Base-by-base conservation (phyloP, 2,888 invertebrate genomes). In the Mythimna albipuncta region DNA sequence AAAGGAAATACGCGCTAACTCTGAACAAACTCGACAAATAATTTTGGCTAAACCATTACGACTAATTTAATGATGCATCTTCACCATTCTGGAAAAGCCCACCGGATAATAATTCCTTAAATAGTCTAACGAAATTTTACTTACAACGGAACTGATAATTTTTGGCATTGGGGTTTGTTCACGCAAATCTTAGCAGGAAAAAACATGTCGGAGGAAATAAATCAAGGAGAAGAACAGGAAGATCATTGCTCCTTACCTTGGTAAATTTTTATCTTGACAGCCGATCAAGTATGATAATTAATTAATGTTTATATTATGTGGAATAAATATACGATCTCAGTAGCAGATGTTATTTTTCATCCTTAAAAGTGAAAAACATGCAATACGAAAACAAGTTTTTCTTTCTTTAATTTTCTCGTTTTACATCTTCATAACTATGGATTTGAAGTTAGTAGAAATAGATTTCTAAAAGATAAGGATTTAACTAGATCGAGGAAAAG, bases 171-270 rank as follows among this genome's bases (percentile, higher is more conserved):
- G 52, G 55, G 47, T 41, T 63, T 77, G 44, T 64, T 32, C 21
- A n/a, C 47, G 47, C 32, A 65, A 52, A 52, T 58, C 21, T 44
- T 57, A 16, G 21, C 52, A 65, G 58, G 63, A 21, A 65, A 81
- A 72, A 58, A 50, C 47, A 19, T 19, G n/a, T 52, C 47, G 9
- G 10, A 69, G 41, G 54, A 72, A 58, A 65, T 63, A 44, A 64
- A 74, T 78, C 62, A 73, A 65, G 59, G 50, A 64, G 80, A 26
- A 71, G 70, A 59, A 59, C 54, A 69, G 57, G 61, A 68, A 77
- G 67, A 82, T 77, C 57, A 67, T 58, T 81, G 58, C 47, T 66
- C 66, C 52, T 79, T 61, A 58, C 63, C 69, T 82, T 82, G 61
- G 38, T 2, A 67, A 82, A 66, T 63, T 50, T 72, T 16, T 69